Conservation (phyloP, 2,888 invertebrate genomes). For the Imbricaverruca yamaguchii region DNA sequence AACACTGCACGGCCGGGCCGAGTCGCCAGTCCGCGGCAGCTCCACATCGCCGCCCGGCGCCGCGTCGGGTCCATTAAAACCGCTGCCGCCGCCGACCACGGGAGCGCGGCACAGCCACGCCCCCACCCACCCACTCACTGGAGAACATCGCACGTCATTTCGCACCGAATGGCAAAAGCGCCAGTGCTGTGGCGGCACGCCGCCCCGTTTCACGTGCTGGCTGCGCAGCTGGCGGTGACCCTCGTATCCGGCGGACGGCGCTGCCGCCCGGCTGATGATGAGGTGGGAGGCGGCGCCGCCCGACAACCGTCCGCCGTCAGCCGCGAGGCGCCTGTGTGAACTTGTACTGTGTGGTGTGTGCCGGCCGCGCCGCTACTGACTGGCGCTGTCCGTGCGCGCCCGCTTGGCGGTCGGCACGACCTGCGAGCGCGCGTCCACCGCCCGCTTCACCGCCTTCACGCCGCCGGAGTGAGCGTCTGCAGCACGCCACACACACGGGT, state of each 20-base stretch:
- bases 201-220: neutral
- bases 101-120: no score
- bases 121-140: neutral
- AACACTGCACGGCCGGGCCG: no score
- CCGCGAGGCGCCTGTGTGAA: neutral
- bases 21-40: no score
- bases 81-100: no score
- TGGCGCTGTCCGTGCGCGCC: neutral
- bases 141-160: no score
- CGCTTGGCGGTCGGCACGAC: neutral
- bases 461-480: slow-evolving; percentile 10
- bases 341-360: slow-evolving; percentile 11
- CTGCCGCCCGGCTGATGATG: neutral
- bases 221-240: no score
- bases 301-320: neutral
- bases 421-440: neutral
- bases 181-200: neutral
- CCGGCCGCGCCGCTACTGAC: slow-evolving; percentile 15
- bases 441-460: slow-evolving; percentile 11
- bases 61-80: no score
- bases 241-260: neutral
- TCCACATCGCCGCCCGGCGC: no score
- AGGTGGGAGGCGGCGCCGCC: neutral
- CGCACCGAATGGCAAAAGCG: no score
- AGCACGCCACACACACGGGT: neutral